Evolutionary conservation across 2,888 invertebrate species (phyloP).

Genomic region (Tortrix viridana): DNA sequence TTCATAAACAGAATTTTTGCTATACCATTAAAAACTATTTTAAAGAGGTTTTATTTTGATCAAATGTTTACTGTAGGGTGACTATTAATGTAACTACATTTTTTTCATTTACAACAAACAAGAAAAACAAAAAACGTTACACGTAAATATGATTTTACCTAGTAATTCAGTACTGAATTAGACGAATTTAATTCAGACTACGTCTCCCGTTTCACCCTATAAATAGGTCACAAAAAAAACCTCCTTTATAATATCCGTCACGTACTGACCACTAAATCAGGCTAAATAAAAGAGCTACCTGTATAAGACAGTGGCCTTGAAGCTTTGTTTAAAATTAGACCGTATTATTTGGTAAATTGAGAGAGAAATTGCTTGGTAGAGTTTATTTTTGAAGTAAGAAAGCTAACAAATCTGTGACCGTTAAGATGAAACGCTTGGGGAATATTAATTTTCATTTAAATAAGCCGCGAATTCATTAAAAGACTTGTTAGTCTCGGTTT

Average conservation of each 20-base stretch:
- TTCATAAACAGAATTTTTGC: too few relatives aligned
- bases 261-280: conserved; percentile 33
- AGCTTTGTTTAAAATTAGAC: conserved; percentile 1
- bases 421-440: conserved; percentile 31
- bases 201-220: too few relatives aligned
- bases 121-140: too few relatives aligned
- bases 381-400: conserved; percentile 21
- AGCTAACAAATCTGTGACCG: conserved; percentile 27
- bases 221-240: background rate
- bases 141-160: too few relatives aligned
- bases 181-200: too few relatives aligned
- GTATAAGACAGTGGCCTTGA: conserved; percentile 10
- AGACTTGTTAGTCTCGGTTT: conserved; percentile 19
- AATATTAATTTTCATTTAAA: conserved; percentile 39
- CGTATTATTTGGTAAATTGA: conserved; percentile 11
- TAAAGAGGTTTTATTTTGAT: too few relatives aligned
- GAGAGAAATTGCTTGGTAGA: conserved; percentile 3
- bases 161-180: too few relatives aligned
- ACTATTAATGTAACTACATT: too few relatives aligned
- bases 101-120: too few relatives aligned
- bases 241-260: conserved; percentile 27
- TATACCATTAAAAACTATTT: too few relatives aligned
- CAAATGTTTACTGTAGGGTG: too few relatives aligned
- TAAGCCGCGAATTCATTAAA: conserved; percentile 29
- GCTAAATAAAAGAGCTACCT: conserved; percentile 29